Percentiles rank a stretch among this genome's conserved stretches.
Evolutionary conservation across 2,888 invertebrate species (phyloP).

Genomic region (Pediacus dermestoides): DNA sequence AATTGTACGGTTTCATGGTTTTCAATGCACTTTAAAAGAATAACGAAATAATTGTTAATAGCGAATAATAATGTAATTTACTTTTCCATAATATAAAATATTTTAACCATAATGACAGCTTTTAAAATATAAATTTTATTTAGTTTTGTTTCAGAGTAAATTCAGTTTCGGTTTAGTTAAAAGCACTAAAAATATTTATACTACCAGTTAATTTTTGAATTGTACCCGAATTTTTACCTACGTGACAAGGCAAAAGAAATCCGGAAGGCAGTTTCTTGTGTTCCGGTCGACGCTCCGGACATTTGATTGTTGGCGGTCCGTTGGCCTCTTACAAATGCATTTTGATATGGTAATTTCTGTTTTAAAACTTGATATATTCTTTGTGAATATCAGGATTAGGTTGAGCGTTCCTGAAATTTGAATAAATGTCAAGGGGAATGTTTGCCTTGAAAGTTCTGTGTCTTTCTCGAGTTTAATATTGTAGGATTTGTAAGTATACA

Average conservation of each 20-base stretch:
- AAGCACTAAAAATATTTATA: no score
- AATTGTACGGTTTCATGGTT: no score
- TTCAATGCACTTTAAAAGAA: no score
- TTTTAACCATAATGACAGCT: no score
- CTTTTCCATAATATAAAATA: no score
- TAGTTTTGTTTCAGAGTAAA: no score
- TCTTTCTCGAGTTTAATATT: constrained; percentile 15
- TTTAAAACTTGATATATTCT: constrained; percentile 39
- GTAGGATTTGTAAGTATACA: no score
- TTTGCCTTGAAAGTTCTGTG: constrained; percentile 16
- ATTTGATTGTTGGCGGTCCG: constrained; percentile 39
- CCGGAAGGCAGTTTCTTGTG: constrained; percentile 1
- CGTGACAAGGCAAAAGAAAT: not conserved
- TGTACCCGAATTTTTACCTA: not conserved
- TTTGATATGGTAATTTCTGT: constrained; percentile 37
- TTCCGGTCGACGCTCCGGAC: constrained; percentile 24
- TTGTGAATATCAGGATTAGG: constrained; percentile 28
- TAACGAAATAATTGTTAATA: no score
- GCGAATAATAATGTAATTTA: no score
- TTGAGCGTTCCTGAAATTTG: constrained; percentile 25
- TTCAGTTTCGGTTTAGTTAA: no score
- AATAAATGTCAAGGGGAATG: constrained; percentile 28
- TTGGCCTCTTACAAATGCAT: constrained; percentile 30
- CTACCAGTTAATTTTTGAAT: no score
- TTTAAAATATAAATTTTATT: no score